These are phyloP conservation scores for Drosophila kepulauana DNA, from an alignment of 1,140 invertebrate species.

Conservation along the genomic window DNA sequence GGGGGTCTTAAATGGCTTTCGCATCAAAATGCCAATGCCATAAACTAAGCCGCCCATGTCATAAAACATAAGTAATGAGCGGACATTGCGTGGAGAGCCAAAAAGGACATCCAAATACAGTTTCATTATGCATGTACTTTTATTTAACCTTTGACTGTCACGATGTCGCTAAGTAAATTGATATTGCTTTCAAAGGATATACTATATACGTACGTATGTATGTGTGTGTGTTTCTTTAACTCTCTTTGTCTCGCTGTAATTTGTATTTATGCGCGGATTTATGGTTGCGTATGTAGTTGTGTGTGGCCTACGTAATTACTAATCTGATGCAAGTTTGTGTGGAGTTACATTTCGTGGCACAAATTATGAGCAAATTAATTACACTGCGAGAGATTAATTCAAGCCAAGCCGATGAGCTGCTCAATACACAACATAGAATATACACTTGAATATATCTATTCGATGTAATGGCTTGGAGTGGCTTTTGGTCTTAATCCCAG, in stretches of 20 bases:
- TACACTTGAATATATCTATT: slow-evolving; percentile 12
- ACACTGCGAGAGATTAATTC: slow-evolving; percentile 50
- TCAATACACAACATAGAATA: not conserved
- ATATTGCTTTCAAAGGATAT: slow-evolving; percentile 47
- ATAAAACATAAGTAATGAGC: slow-evolving; percentile 81
- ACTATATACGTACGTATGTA: not conserved
- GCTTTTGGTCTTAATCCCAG: not conserved
- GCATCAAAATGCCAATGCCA: slow-evolving; percentile 41
- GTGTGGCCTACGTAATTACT: slow-evolving; percentile 68
- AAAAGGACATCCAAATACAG: slow-evolving; percentile 41
- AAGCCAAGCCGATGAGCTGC: slow-evolving; percentile 23
- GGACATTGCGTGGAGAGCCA: slow-evolving; percentile 8
- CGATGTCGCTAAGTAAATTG: slow-evolving; percentile 61
- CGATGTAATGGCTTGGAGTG: not conserved
- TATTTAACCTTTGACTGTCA: slow-evolving; percentile 76
- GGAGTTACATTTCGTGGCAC: slow-evolving; percentile 34
- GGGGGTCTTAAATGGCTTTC: slow-evolving; percentile 41
- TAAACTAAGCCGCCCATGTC: slow-evolving; percentile 62
- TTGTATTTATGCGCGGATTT: slow-evolving; percentile 82
- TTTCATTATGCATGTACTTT: slow-evolving; percentile 79
- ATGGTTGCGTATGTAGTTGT: slow-evolving; percentile 42
- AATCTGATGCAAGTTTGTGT: slow-evolving; percentile 62
- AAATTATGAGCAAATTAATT: slow-evolving; percentile 76
- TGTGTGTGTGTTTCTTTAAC: slow-evolving; percentile 18
- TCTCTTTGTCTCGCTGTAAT: slow-evolving; percentile 51